These are phyloP conservation scores for Heliocidaris tuberculata DNA, from an alignment of 35 echinoderm and acorn worm species.

Conservation along the genomic window DNA sequence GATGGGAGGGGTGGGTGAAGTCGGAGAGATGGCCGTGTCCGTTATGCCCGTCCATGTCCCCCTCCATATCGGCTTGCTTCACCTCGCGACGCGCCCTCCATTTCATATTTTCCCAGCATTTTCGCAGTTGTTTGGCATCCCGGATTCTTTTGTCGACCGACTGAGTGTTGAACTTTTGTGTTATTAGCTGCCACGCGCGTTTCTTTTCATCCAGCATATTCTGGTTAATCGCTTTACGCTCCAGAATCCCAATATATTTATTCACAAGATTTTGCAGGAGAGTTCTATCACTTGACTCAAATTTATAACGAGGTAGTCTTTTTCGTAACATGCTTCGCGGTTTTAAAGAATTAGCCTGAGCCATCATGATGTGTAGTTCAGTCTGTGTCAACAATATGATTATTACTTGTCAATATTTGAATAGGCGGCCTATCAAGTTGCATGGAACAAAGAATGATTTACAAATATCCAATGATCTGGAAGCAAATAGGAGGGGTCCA, in stretches of 20 bases:
- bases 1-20: background rate
- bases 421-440: background rate
- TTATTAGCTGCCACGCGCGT: constrained; percentile 14
- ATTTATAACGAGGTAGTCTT: constrained; percentile 33
- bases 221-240: constrained; percentile 27
- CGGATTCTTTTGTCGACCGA: constrained; percentile 20
- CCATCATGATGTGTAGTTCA: background rate
- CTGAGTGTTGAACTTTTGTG: constrained; percentile 35
- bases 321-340: constrained; percentile 13
- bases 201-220: constrained; percentile 48
- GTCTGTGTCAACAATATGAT: background rate
- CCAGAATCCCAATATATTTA: constrained; percentile 39
- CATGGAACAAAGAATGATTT: background rate
- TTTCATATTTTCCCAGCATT: constrained; percentile 49
- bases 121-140: constrained; percentile 47
- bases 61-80: background rate
- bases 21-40: background rate
- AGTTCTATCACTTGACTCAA: constrained; percentile 33
- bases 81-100: constrained; percentile 32
- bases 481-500: background rate
- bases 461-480: background rate
- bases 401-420: background rate
- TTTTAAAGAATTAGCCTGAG: background rate
- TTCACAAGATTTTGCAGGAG: constrained; percentile 45
- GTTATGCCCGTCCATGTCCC: background rate